Base-by-base conservation (phyloP, 2,888 invertebrate genomes). In the Pollenia angustigena region DNA sequence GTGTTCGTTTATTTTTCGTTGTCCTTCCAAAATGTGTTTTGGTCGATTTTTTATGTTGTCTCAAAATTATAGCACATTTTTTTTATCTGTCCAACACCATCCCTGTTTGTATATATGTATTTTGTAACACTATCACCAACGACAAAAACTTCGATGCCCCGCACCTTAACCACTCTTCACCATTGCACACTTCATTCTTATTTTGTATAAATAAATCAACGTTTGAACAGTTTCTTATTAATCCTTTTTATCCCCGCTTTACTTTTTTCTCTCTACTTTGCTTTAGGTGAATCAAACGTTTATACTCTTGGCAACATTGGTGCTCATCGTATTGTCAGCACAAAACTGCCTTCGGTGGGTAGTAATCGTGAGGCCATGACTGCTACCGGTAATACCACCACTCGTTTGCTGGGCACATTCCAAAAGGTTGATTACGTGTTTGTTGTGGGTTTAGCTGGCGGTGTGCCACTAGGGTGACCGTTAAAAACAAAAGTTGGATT, bases 231-330 rank as follows among this genome's bases (percentile, higher is more conserved):
- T 1, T 12, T n/a, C 6, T 6, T 18, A 44, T 56, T 50, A 58
- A 58, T 79, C 23, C 11, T 6, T n/a, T 7, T 14, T 8, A 46
- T 56, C n/a, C 10, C 46, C 23, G 1, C 23, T 60, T 23, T 2
- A 14, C 7, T 69, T 18, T 14, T n/a, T 23, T 9, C 4, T 4
- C 16, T 6, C 32, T 32, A 6, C 32, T 32, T 32, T 32, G 6
- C 32, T 66, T 16, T 92, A 98, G 99, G 99, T 83, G 99, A 99
- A 94, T 99, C 99, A 4, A 99, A 99, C 93, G 98, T 99, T 9
- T 99, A 99, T 93, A 99, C 99, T 0, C 94, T 99, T 92, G 99
- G 99, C 46, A 97, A 97, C 89, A 98, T 99, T 90, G 99, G 99
- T 9, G 95, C 96, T n/a, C 99, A 99, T 94, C 95, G 97, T 87